Conservation (phyloP, 2,797 vertebrate species). For the Neosilurus mollespiculum region DNA sequence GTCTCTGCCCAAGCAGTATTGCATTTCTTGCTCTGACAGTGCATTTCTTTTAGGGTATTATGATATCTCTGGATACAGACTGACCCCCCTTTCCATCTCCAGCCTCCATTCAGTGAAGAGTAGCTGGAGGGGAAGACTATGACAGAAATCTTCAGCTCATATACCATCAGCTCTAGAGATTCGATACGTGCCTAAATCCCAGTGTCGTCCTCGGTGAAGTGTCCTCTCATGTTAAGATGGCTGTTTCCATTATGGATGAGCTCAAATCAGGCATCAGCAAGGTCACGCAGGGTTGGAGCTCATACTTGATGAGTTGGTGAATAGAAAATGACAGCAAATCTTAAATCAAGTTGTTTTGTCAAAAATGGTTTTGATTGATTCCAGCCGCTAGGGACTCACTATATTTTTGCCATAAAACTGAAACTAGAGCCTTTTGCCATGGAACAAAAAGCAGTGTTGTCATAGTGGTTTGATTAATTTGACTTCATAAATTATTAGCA, state of each 20-base stretch:
- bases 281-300: constrained; percentile 19
- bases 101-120: constrained; percentile 61
- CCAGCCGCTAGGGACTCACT: constrained; percentile 23
- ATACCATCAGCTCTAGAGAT: constrained; percentile 65
- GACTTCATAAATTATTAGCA: constrained; percentile 16
- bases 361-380: constrained; percentile 29
- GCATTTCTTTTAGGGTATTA: constrained; percentile 67
- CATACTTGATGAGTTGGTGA: not conserved
- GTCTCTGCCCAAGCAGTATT: constrained; percentile 63
- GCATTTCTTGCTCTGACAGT: constrained; percentile 70
- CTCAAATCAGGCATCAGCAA: not conserved
- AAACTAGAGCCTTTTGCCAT: constrained; percentile 11
- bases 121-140: constrained; percentile 68
- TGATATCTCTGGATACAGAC: constrained; percentile 44
- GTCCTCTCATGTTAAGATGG: constrained; percentile 48
- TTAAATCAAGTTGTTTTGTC: constrained; percentile 33
- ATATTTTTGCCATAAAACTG: constrained; percentile 24
- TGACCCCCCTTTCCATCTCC: constrained; percentile 53
- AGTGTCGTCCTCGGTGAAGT: constrained; percentile 34
- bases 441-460: constrained; percentile 14
- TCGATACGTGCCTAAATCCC: constrained; percentile 59
- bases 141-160: constrained; percentile 64
- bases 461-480: constrained; percentile 12
- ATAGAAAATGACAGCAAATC: constrained; percentile 5
- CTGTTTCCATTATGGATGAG: constrained; percentile 31